These are phyloP conservation scores for Scaptodrosophila latifasciaeformis DNA, from an alignment of 2,888 invertebrate genomes.

Conservation along the genomic window DNA sequence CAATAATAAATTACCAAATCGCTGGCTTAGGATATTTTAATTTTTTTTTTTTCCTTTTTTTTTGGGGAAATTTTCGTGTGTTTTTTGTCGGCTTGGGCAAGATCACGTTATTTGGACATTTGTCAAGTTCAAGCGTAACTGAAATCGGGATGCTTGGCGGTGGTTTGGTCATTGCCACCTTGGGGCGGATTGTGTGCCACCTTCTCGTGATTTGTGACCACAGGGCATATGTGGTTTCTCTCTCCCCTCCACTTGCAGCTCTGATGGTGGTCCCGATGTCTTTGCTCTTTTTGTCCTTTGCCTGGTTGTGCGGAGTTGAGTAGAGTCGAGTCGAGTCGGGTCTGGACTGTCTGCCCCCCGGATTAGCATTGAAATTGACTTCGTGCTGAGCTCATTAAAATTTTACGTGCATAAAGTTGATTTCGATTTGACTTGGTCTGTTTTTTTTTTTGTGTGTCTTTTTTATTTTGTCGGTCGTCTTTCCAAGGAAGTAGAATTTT, in stretches of 20 bases:
- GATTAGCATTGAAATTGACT: conserved; percentile 69
- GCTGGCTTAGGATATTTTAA: neutral
- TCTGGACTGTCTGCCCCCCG: conserved; percentile 50
- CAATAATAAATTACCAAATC: conserved; percentile 52
- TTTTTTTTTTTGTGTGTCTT: conserved; percentile 27
- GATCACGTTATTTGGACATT: conserved; percentile 66
- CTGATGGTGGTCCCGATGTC: conserved; percentile 6
- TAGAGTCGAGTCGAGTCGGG: conserved; percentile 31
- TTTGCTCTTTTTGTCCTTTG: too few species aligned
- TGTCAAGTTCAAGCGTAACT: conserved; percentile 65
- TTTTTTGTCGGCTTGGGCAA: conserved; percentile 30
- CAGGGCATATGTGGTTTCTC: conserved; percentile 49
- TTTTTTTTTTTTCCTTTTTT: conserved; percentile 1
- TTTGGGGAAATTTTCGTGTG: too few species aligned
- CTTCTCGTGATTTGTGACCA: conserved; percentile 67
- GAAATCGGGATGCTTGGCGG: conserved; percentile 4
- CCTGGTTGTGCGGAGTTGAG: neutral
- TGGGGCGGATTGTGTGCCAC: too few species aligned
- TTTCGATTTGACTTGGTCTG: conserved; percentile 51
- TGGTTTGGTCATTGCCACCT: neutral
- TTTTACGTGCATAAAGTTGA: conserved; percentile 68
- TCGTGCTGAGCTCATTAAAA: conserved; percentile 68
- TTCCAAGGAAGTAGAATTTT: neutral
- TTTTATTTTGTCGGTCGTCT: neutral
- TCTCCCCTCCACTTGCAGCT: neutral